Evolutionary conservation across 1,140 invertebrate species (phyloP), one percentile per base, ranked within the genome.

Genomic region (Trichonephila clavata): DNA sequence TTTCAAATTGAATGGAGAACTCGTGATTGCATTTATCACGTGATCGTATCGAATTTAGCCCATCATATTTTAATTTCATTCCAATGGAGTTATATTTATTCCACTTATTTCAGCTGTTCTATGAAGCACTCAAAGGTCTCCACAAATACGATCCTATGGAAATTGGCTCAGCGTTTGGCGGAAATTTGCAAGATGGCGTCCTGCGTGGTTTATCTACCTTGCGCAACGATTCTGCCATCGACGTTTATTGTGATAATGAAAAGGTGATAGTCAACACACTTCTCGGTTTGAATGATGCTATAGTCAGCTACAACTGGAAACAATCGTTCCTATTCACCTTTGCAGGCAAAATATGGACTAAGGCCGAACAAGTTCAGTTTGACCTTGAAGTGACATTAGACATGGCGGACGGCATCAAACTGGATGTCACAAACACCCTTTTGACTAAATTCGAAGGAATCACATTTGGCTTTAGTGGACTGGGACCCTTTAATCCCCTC

Each of bases 361-460:
- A 61, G 61, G 68, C 21, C 3, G 24, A 77, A 27, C 59, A 80
- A 1, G 32, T 88, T 2, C 24, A 93, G 8, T 87, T 93, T 27
- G 24, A 59, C 5, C 20, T 87, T 0, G 21, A 87, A 32, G 32
- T 93, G 14, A 27, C 21, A 0, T 39, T 80, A 57, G 87, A 87
- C 7, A 61, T 27, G 2, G 13, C 27, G 2, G 3, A 63, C 7
- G 68, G 43, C 0, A 21, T 65, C 4, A 71, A 21, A 21, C 63
- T 93, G n/a, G 84, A 88, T 18, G 68, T 80, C 14, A 24, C 57
- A 21, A 50, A 81, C 0, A 43, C 63, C 7, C 24, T 27, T 0
- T 24, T 88, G 10, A 93, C 86, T 4, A 88, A 93, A 80, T n/a
- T 93, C 27, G 92, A 88, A 24, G 86, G 86, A 7, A 43, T 87